Evolutionary conservation across 2,113 vertebrate species (phyloP).

Genomic region (Mustela lutreola): DNA sequence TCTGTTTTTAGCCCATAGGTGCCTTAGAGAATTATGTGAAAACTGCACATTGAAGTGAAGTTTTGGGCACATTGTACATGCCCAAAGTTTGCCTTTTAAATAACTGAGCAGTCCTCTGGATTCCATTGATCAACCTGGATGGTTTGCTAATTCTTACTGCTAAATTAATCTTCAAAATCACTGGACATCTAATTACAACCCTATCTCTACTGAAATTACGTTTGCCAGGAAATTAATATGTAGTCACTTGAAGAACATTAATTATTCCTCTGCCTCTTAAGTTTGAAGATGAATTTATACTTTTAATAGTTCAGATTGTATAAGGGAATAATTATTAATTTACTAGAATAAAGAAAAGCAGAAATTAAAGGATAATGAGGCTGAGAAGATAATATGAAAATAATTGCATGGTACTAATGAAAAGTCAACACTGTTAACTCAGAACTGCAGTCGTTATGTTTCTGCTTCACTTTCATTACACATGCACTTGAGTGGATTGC

Average conservation of each 20-base stretch:
- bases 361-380: constrained; percentile 2
- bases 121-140: background rate
- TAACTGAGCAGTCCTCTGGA: background rate
- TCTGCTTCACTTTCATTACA: constrained; percentile 6
- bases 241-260: background rate
- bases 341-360: constrained; percentile 25
- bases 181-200: background rate
- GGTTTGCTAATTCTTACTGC: background rate
- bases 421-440: background rate
- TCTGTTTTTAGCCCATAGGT: background rate
- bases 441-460: background rate
- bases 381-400: background rate
- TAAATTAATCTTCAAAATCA: constrained; percentile 39
- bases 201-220: background rate
- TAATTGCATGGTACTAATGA: background rate
- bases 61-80: background rate
- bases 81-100: background rate
- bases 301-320: background rate
- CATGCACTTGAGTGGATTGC: background rate
- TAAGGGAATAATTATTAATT: constrained; percentile 6
- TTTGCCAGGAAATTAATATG: constrained; percentile 28
- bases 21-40: background rate
- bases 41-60: background rate
- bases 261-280: background rate
- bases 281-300: constrained; percentile 37